phyloP scores from a whole-genome alignment of 2,888 invertebrate species.

The Mythimna lalbum region DNA sequence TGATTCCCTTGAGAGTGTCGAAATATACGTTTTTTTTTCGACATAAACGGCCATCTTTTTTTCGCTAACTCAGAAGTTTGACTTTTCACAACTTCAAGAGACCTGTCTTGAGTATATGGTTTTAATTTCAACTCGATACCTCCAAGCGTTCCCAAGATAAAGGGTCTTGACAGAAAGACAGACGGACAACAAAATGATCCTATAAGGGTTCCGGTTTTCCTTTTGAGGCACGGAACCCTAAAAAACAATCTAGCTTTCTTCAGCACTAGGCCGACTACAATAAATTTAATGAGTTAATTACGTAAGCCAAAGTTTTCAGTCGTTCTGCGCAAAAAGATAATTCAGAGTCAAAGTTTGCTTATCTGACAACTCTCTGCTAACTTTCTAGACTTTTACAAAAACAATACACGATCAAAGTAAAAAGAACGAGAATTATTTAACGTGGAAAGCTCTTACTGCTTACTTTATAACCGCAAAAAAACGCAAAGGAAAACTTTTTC shows the following conservation, averaged over 20 bases:
- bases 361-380: constrained; percentile 13
- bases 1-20: too few species aligned
- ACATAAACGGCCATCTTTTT: too few species aligned
- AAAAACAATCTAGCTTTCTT: not conserved
- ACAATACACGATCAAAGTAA: constrained; percentile 28
- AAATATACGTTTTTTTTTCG: too few species aligned
- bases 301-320: constrained; percentile 3
- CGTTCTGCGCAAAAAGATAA: not conserved
- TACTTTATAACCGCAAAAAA: not conserved
- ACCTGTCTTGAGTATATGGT: too few species aligned
- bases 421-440: constrained; percentile 17
- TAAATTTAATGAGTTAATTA: constrained; percentile 8
- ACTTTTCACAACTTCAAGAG: too few species aligned
- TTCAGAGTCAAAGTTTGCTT: constrained; percentile 8
- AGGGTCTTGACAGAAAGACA: too few species aligned
- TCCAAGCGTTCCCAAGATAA: too few species aligned
- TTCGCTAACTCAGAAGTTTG: too few species aligned
- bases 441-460: not conserved
- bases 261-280: not conserved
- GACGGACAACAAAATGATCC: too few species aligned
- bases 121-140: too few species aligned
- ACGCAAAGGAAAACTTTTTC: not conserved
- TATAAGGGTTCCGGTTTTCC: too few species aligned
- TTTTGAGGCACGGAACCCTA: too few species aligned
- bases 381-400: constrained; percentile 46